Evolutionary conservation across 2,888 invertebrate species (phyloP), one percentile per base, ranked within the genome.

Genomic region (Gari tellinella): DNA sequence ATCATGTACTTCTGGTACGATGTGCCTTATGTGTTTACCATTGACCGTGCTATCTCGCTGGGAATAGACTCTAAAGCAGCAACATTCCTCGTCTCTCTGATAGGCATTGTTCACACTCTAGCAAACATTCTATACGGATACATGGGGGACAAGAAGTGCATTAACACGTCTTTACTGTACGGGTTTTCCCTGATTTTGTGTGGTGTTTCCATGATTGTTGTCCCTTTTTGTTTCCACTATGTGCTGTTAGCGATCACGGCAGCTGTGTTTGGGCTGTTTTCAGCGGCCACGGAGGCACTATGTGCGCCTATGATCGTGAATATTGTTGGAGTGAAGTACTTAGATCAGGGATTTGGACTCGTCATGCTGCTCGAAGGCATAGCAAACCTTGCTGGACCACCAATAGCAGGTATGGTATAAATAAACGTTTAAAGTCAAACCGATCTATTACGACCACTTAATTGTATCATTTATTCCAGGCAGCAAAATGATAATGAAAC

Each of bases 11-110:
- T 95, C 86, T 97, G 97, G 96, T 92, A 93, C 74, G 97, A 98
- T 88, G 96, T 98, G 65, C 97, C 97, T 19, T 98, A 98, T 93
- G 96, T 98, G 91, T 98, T 97, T 92, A 93, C 97, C 70, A 96
- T 96, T 61, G 97, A 97, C 90, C 95, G 97, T 93, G 82, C 84
- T 4, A 94, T 94, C 38, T 94, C 94, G 10, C 93, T 94, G 75
- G 95, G 94, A 0, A 83, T 87, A 26, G 49, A 72, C 1, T 79
- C 86, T 49, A 52, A 68, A n/a, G 56, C 56, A 23, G 85, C 89
- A 7, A 96, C 97, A 3, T 94, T 94, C 70, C 94, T 97, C 82
- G 94, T 98, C 77, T 96, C 97, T 64, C 94, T 96, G 58, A 96
- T 98, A 23, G 91, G 91, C 5, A 82, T 89, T 74, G 95, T 96